Percentiles rank a stretch among this genome's conserved stretches.
These are phyloP conservation scores for Lamprotornis superbus DNA, from an alignment of 2,113 vertebrate genomes.

Conservation along the genomic window DNA sequence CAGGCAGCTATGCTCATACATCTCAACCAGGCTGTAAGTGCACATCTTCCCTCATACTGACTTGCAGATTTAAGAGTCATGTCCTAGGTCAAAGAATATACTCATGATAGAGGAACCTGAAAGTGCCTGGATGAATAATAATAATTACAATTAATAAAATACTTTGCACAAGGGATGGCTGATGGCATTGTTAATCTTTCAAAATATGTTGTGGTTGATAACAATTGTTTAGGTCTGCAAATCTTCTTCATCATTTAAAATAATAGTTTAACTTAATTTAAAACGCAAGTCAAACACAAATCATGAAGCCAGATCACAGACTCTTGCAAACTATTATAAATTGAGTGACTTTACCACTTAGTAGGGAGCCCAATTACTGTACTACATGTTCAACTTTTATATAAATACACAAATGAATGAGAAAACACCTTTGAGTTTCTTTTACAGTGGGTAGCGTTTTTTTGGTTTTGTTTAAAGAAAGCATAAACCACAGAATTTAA, in stretches of 20 bases:
- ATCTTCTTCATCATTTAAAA: neutral
- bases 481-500: neutral
- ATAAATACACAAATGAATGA: neutral
- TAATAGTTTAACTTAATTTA: neutral
- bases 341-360: neutral
- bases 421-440: neutral
- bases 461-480: neutral
- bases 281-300: neutral
- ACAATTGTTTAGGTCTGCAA: neutral
- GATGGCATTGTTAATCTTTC: neutral
- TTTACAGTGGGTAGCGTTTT: neutral
- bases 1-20: neutral
- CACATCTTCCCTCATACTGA: constrained; percentile 17
- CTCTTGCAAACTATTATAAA: neutral
- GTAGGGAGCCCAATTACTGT: neutral
- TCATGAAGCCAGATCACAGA: neutral
- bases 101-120: neutral
- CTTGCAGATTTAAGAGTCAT: constrained; percentile 41
- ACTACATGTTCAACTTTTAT: neutral
- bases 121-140: constrained; percentile 8
- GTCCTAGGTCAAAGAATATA: constrained; percentile 36
- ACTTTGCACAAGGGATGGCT: neutral
- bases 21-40: constrained; percentile 23
- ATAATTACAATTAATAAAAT: constrained; percentile 12
- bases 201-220: neutral